Base-by-base conservation (phyloP, 2,888 invertebrate species). In the Drosophila infuscata region DNA sequence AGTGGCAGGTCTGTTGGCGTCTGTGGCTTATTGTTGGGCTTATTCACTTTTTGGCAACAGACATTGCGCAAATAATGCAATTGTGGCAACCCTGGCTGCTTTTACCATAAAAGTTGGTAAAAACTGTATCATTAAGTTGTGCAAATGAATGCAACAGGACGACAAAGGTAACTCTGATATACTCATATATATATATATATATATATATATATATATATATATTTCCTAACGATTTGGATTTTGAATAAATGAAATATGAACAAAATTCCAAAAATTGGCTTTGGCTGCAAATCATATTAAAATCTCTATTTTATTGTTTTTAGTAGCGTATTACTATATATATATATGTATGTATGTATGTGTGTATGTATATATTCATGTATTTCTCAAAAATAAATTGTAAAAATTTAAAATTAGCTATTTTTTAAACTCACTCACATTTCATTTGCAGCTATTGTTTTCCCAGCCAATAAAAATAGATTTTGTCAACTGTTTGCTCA, bases 41-140 rank as follows among this genome's bases (percentile, higher is more conserved):
- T 46, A 20, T 46, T 15, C 20, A 17, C 9, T 74, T 58, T 62
- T 58, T 52, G 52, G 51, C 51, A 11, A 35, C 75, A 75, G 60
- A 74, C 59, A 43, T 64, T 74, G 54, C 74, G 49, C 75, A 74
- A 74, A 67, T 62, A 62, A 38, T 43, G 43, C 54, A 38, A 58
- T 43, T 53, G 30, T 58, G 25, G 20, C 29, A 35, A n/a, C 15
- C 35, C 20, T 25, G 35, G 15, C 46, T 25, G 46, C 20, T 15
- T 9, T 41, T 41, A 1, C n/a, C 41, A n/a, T n/a, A 9, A 17
- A n/a, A 9, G 41, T 41, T 41, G 9, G 9, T 2, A 9, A n/a
- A 9, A 41, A n/a, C n/a, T 9, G 4, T n/a, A 9, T 9, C 9
- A 41, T 41, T n/a, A n/a, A 41, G 17, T 17, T 36, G 36, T 17